Evolutionary conservation across 2,113 vertebrate genomes (phyloP).

Genomic region (Zeus faber): DNA sequence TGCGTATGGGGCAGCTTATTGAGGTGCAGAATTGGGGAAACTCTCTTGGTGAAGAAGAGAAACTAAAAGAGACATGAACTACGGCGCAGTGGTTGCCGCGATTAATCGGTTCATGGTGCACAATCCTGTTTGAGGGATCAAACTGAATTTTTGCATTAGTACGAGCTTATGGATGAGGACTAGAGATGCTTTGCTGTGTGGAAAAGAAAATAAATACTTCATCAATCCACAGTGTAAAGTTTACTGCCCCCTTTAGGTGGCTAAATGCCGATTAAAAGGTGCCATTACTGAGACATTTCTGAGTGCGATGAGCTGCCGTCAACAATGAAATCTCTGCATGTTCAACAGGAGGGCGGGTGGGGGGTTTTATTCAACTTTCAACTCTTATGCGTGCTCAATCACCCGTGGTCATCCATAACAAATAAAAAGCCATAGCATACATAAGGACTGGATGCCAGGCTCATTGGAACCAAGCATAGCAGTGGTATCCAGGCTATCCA

Average conservation of each 20-base stretch:
- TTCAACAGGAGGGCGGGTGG: conserved; percentile 61
- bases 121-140: too few species aligned
- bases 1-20: conserved; percentile 3
- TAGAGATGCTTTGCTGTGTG: conserved; percentile 51
- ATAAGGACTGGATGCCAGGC: conserved; percentile 43
- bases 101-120: too few species aligned
- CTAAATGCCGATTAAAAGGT: conserved; percentile 36
- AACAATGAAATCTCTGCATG: conserved; percentile 33
- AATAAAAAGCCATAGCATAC: conserved; percentile 54
- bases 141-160: background rate
- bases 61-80: conserved; percentile 46
- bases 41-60: background rate
- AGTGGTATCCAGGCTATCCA: conserved; percentile 39
- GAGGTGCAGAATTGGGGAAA: background rate
- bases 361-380: too few species aligned
- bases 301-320: conserved; percentile 40
- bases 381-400: conserved; percentile 49
- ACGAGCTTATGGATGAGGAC: conserved; percentile 50
- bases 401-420: conserved; percentile 58
- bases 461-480: conserved; percentile 14
- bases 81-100: conserved; percentile 26
- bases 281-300: conserved; percentile 25
- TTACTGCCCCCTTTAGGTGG: conserved; percentile 64
- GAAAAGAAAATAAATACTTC: conserved; percentile 23
- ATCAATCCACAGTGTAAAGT: conserved; percentile 42